Conservation (phyloP, 2,888 invertebrate species). For the Watsonalla binaria region DNA sequence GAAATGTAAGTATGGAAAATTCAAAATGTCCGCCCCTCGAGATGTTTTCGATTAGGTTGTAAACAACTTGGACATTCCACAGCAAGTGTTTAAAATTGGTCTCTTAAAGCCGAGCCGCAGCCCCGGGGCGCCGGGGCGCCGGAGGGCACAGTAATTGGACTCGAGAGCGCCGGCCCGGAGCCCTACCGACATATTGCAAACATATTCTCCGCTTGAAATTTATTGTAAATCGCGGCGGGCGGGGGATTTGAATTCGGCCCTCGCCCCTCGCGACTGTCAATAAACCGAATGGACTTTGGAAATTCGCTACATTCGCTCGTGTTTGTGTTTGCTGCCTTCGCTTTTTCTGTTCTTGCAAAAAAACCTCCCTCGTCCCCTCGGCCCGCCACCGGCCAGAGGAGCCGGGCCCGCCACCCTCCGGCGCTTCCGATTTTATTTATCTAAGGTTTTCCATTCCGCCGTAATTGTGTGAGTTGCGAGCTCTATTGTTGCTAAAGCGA, state of each 20-base stretch:
- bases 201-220: conserved; percentile 74
- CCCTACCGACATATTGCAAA: conserved; percentile 65
- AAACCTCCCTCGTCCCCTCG: conserved; percentile 26
- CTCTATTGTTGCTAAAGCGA: conserved; percentile 73
- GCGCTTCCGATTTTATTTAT: conserved; percentile 74
- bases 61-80: conserved; percentile 62
- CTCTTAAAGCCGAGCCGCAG: conserved; percentile 28
- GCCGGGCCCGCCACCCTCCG: conserved; percentile 26
- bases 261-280: conserved; percentile 55
- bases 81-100: conserved; percentile 60
- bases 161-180: conserved; percentile 28
- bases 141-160: conserved; percentile 50
- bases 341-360: conserved; percentile 58
- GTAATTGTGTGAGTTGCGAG: conserved; percentile 75
- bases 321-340: conserved; percentile 70
- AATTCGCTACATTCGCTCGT: conserved; percentile 72
- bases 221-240: conserved; percentile 72
- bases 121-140: conserved; percentile 27
- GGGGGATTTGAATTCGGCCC: conserved; percentile 59
- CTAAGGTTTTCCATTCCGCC: conserved; percentile 73
- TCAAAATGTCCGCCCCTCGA: conserved; percentile 33
- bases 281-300: conserved; percentile 72
- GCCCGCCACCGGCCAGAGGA: conserved; percentile 4
- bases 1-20: conserved; percentile 38
- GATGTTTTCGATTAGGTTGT: conserved; percentile 56